Evolutionary conservation across 2,113 vertebrate species (phyloP).

Genomic region (Marmota monax): DNA sequence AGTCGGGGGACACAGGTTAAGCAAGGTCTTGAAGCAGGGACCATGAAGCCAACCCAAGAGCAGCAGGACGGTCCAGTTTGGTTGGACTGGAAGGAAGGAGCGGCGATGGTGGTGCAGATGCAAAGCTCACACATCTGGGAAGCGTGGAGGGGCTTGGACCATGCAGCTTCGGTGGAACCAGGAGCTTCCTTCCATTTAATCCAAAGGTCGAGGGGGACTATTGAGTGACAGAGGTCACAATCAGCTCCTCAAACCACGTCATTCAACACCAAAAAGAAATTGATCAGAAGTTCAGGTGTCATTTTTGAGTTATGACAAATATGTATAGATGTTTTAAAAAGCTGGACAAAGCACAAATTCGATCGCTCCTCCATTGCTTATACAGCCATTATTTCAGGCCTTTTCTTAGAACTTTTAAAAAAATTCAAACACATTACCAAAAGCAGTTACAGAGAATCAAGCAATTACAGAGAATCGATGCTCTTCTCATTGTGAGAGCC

Average conservation of each 20-base stretch:
- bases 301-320: not conserved
- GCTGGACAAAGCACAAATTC: conserved; percentile 1
- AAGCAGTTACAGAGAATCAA: conserved; percentile 67
- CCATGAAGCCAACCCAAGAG: not conserved
- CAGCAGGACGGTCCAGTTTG: not conserved
- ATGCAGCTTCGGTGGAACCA: fast-evolving
- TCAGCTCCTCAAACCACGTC: not conserved
- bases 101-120: fast-evolving
- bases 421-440: conserved; percentile 59
- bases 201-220: not conserved
- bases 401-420: conserved; percentile 67
- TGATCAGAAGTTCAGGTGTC: not conserved
- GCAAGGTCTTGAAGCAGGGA: not conserved
- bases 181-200: conserved; percentile 21
- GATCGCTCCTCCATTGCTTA: not conserved
- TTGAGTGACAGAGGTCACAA: not conserved
- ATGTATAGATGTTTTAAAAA: not conserved
- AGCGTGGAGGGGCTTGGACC: not conserved
- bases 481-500: not conserved
- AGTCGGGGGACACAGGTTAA: not conserved
- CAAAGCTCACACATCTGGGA: fast-evolving
- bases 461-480: conserved; percentile 57
- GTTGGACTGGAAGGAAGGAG: not conserved
- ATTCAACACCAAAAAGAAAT: not conserved
- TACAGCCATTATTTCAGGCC: conserved; percentile 17